A percentile compares a stretch with the other conserved stretches of the same genome.
Conservation (phyloP, 2,797 vertebrate species). For the Crotalus adamanteus region DNA sequence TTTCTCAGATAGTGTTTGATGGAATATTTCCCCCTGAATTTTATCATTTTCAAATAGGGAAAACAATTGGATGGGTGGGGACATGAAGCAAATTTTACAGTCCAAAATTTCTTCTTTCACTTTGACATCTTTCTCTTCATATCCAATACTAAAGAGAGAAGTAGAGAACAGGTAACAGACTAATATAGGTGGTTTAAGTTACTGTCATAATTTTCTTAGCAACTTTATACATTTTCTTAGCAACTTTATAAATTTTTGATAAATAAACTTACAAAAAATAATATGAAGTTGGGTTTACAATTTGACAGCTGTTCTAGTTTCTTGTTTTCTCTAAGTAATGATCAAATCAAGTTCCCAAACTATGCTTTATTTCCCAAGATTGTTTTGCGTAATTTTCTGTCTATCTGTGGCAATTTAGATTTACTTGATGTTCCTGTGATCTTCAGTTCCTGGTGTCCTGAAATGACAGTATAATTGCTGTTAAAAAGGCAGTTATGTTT, state of each 20-base stretch:
- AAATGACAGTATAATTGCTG: constrained; percentile 4
- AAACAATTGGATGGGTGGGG: background rate
- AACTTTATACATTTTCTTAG: background rate
- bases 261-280: constrained; percentile 8
- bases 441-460: background rate
- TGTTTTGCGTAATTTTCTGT: constrained; percentile 42
- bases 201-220: background rate
- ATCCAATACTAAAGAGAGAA: background rate
- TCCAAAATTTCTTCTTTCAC: background rate
- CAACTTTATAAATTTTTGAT: background rate
- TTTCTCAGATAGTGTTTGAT: background rate
- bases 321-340: background rate
- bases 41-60: background rate
- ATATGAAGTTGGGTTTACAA: constrained; percentile 30
- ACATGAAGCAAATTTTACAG: background rate
- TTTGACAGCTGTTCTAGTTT: constrained; percentile 27
- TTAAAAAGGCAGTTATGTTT: background rate
- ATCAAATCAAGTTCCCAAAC: constrained; percentile 38
- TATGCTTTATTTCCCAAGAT: constrained; percentile 38
- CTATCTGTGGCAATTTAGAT: constrained; percentile 13
- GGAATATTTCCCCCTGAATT: background rate
- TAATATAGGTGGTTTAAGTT: background rate
- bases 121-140: background rate
- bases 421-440: constrained; percentile 37
- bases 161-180: background rate